Evolutionary conservation across 2,888 invertebrate genomes (phyloP).

Genomic region (Stenodera caucasica): DNA sequence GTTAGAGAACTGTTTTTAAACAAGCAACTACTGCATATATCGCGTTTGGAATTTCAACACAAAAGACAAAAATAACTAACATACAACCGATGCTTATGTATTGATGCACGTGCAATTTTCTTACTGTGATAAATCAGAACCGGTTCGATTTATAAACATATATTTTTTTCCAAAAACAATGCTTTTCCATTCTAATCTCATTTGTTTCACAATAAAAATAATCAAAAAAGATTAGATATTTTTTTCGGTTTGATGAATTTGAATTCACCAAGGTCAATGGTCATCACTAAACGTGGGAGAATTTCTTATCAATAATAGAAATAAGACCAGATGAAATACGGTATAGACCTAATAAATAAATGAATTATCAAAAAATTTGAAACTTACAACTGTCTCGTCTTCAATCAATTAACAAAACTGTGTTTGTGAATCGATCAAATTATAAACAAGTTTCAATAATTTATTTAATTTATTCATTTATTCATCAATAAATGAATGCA

Average conservation of each 20-base stretch:
- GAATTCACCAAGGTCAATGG: neutral
- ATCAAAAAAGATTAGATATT: too few relatives aligned
- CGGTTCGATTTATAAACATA: slow-evolving; percentile 3
- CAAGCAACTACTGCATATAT: neutral
- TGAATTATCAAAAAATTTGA: too few relatives aligned
- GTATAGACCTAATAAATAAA: too few relatives aligned
- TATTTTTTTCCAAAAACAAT: neutral
- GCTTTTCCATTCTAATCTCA: neutral
- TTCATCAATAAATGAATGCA: neutral
- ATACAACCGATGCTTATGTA: slow-evolving; percentile 5
- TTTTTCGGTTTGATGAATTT: too few relatives aligned
- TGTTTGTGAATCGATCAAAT: too few relatives aligned
- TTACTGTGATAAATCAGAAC: neutral
- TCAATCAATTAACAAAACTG: too few relatives aligned
- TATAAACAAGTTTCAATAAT: too few relatives aligned
- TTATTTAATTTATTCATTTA: neutral
- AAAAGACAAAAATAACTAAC: slow-evolving; percentile 5
- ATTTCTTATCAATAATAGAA: neutral
- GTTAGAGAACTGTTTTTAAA: slow-evolving; percentile 2
- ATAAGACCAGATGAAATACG: neutral
- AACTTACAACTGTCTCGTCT: neutral
- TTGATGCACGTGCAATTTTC: slow-evolving; percentile 7
- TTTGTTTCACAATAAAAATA: too few relatives aligned
- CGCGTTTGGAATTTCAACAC: slow-evolving; percentile 2
- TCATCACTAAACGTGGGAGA: neutral